Conservation (phyloP, 2,113 vertebrate genomes). For the Phasianus colchicus region DNA sequence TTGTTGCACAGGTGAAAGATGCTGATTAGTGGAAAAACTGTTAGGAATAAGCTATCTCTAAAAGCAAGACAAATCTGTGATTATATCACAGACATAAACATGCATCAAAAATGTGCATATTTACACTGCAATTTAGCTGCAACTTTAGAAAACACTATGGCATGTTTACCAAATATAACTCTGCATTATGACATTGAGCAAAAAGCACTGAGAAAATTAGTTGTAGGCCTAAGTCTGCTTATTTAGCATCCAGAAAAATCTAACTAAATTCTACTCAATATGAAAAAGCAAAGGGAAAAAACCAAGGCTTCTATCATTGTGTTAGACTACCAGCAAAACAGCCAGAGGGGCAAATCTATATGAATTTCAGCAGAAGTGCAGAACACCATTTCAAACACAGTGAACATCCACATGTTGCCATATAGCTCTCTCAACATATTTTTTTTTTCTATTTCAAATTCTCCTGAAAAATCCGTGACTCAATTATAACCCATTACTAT, state of each 20-base stretch:
- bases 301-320: conserved; percentile 16
- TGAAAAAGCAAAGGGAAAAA: conserved; percentile 36
- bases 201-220: conserved; percentile 3
- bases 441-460: conserved; percentile 3
- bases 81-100: not conserved
- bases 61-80: conserved; percentile 32
- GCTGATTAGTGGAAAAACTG: conserved; percentile 17
- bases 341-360: conserved; percentile 30
- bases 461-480: conserved; percentile 3
- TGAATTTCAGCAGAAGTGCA: conserved; percentile 61
- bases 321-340: conserved; percentile 64
- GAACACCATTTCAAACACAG: conserved; percentile 66
- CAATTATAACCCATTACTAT: conserved; percentile 15
- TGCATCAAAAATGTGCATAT: not conserved
- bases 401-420: conserved; percentile 58
- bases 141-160: not conserved
- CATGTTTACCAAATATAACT: not conserved
- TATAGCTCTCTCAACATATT: conserved; percentile 75
- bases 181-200: not conserved
- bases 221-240: not conserved
- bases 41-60: conserved; percentile 27
- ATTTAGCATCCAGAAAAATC: not conserved
- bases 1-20: conserved; percentile 24
- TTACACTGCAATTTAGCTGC: not conserved
- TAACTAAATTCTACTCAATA: not conserved